Evolutionary conservation across 2,888 invertebrate genomes (phyloP), one percentile per base, ranked within the genome.

Genomic region (Blomia tropicalis): DNA sequence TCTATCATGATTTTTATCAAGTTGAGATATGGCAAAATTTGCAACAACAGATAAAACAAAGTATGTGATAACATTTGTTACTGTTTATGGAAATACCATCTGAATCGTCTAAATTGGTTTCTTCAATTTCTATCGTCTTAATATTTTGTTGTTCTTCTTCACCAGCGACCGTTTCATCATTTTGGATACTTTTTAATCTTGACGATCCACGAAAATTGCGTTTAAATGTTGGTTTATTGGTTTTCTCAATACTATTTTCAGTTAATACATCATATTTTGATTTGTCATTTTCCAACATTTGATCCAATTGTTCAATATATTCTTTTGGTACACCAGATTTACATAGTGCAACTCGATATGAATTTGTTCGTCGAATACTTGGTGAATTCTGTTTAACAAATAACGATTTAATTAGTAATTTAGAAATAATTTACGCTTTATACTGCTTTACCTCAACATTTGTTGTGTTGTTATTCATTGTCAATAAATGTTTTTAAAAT

Each of bases 321-420:
- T 56, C 56, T 36, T 56, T 56, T 3, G 56, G 23, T 4, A 56
- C 23, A 23, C 56, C 56, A n/a, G 56, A 56, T 31, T 56, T 56
- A 19, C 56, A 14, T n/a, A 56, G 29, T 23, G 56, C 56, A n/a
- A 56, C 29, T 30, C 56, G n/a, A 25, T 56, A 56, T 2, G 56
- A 56, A 36, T 56, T 56, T 2, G 56, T 29, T 56, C 56, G 56
- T 2, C 56, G 29, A 14, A 56, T 25, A 31, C 56, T 56, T 30
- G 56, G 56, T 31, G 56, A 56, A 11, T 25, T 56, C 56, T 56
- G 2, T 7, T n/a, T 47, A n/a, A 54, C 4, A 56, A 47, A 47
- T 27, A 47, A 41, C 41, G 51, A 25, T 47, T 47, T 11, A 25
- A 25, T 47, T 14, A 47, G 7, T 22, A 14, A 47, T n/a, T 25